Conservation (phyloP, 1,140 invertebrate genomes). For the Penaeus indicus region DNA sequence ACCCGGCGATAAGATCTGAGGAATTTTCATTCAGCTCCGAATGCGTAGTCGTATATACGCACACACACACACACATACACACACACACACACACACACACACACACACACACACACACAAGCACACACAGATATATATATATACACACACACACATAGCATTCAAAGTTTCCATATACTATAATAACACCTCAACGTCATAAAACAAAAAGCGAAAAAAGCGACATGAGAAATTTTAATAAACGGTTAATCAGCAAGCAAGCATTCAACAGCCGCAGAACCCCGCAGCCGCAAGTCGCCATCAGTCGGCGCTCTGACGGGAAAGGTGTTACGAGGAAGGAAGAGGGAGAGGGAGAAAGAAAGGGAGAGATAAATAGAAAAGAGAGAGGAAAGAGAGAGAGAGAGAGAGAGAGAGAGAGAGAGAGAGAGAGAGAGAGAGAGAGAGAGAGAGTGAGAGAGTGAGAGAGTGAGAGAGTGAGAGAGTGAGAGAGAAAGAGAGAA, state of each 20-base stretch:
- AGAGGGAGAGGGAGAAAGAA: not conserved
- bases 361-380: not conserved
- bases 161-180: too few relatives aligned
- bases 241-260: too few relatives aligned
- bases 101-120: too few relatives aligned
- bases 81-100: constrained; percentile 16
- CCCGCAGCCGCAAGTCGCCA: too few relatives aligned
- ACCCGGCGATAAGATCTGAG: too few relatives aligned
- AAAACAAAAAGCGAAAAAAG: too few relatives aligned
- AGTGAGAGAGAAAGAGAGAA: constrained; percentile 33
- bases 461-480: constrained; percentile 43
- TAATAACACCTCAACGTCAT: too few relatives aligned
- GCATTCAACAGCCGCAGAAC: too few relatives aligned
- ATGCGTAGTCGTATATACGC: not conserved
- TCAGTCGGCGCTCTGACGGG: not conserved
- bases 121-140: too few relatives aligned
- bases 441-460: constrained; percentile 32
- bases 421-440: constrained; percentile 39
- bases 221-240: too few relatives aligned
- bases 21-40: not conserved
- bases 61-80: constrained; percentile 31
- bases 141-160: too few relatives aligned
- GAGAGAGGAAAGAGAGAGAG: not conserved
- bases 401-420: not conserved
- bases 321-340: not conserved